Conservation (phyloP, 1,140 invertebrate genomes). For the Acyrthosiphon pisum region DNA sequence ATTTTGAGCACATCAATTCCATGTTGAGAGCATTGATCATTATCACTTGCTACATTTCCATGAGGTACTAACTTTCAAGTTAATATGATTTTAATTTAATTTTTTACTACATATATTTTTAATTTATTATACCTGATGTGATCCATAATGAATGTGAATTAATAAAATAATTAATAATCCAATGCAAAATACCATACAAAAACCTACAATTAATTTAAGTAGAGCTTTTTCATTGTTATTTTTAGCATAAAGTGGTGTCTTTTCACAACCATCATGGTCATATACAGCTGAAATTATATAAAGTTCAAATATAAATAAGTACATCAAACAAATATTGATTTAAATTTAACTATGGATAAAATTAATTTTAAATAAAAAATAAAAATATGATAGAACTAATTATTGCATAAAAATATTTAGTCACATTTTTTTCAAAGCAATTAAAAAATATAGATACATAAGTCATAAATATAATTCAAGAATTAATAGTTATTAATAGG, state of each 20-base stretch:
- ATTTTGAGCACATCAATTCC: slow-evolving; percentile 72
- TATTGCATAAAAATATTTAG: not conserved
- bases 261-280: slow-evolving; percentile 47
- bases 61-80: slow-evolving; percentile 70
- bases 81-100: slow-evolving; percentile 45
- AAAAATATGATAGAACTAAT: not conserved
- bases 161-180: slow-evolving; percentile 50
- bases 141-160: slow-evolving; percentile 48
- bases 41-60: slow-evolving; percentile 78
- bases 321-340: not conserved
- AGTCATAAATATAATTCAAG: too few relatives aligned
- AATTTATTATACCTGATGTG: slow-evolving; percentile 39
- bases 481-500: too few relatives aligned
- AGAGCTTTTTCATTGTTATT: slow-evolving; percentile 36
- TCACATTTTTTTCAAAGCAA: not conserved
- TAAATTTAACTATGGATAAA: not conserved
- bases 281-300: slow-evolving; percentile 40
- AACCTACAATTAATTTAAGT: slow-evolving; percentile 49
- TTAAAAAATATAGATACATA: not conserved
- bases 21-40: slow-evolving; percentile 74
- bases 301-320: not conserved
- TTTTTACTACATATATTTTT: not conserved
- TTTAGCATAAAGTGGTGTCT: slow-evolving; percentile 46
- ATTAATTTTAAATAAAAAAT: too few relatives aligned
- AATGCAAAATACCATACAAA: slow-evolving; percentile 48